Percentiles rank a stretch among this genome's conserved stretches.
Conservation (phyloP, 2,113 vertebrate genomes). For the Trinectes maculatus region DNA sequence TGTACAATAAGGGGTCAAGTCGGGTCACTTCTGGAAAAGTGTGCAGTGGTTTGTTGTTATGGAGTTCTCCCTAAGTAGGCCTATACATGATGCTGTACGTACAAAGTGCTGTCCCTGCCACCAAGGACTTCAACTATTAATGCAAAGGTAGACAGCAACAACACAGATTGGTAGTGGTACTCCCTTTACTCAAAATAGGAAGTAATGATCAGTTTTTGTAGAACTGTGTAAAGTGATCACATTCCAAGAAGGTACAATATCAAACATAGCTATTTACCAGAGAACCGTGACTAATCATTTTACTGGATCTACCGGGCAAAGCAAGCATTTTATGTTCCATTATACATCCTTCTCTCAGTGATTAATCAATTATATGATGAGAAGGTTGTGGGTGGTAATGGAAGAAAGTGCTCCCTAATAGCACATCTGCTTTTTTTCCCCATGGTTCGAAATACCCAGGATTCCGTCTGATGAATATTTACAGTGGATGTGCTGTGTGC, state of each 20-base stretch:
- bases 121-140: neutral
- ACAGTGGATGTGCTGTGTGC: neutral
- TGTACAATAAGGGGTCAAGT: constrained; percentile 27
- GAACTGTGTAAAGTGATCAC: no score
- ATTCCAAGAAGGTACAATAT: neutral
- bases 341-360: constrained; percentile 19
- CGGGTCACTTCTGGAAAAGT: constrained; percentile 37
- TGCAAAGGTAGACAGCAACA: neutral
- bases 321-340: constrained; percentile 27
- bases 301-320: constrained; percentile 7
- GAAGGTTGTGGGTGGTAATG: constrained; percentile 67
- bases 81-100: neutral
- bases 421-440: constrained; percentile 37
- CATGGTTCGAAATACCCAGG: constrained; percentile 17
- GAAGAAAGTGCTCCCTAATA: constrained; percentile 68
- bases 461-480: constrained; percentile 30
- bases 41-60: neutral
- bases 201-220: neutral
- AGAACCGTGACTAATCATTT: constrained; percentile 2
- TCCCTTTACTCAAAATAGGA: neutral
- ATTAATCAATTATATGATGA: constrained; percentile 65
- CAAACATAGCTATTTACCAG: neutral
- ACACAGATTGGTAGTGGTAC: neutral
- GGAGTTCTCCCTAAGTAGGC: neutral
- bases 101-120: neutral